Evolutionary conservation across 2,888 invertebrate species (phyloP).

Genomic region (Cyclophora punctaria): DNA sequence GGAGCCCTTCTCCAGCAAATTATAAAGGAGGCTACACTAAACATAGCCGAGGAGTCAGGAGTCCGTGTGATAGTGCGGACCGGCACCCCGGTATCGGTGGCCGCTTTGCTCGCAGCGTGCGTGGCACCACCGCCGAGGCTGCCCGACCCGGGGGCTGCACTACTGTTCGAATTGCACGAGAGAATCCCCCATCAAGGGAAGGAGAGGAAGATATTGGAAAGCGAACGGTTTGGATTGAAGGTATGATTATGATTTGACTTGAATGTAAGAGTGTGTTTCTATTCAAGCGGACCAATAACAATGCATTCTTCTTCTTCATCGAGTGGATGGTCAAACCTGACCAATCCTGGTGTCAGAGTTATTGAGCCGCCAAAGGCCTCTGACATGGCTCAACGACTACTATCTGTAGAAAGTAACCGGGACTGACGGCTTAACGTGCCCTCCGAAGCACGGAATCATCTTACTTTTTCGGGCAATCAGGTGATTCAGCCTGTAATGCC

Average conservation of each 20-base stretch:
- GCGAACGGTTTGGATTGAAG: slow-evolving; percentile 66
- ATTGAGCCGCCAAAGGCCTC: no score
- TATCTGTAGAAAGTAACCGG: no score
- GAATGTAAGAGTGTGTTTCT: neutral
- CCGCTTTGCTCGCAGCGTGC: slow-evolving; percentile 73
- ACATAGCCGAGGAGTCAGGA: slow-evolving; percentile 27
- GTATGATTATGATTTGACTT: slow-evolving; percentile 22
- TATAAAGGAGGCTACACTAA: slow-evolving; percentile 63
- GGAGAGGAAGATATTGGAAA: slow-evolving; percentile 51
- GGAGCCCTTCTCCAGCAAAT: slow-evolving; percentile 74
- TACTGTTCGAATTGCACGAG: slow-evolving; percentile 74
- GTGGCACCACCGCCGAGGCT: slow-evolving; percentile 73
- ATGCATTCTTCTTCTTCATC: no score
- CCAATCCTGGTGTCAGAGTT: no score
- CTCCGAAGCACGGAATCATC: no score
- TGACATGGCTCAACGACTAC: no score
- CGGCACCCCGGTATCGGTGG: slow-evolving; percentile 78
- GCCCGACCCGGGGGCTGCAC: slow-evolving; percentile 75
- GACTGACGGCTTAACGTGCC: no score
- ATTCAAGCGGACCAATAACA: no score
- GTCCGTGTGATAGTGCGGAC: slow-evolving; percentile 71
- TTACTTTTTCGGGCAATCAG: no score
- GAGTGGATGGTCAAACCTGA: no score
- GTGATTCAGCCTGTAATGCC: no score
- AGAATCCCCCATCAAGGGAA: slow-evolving; percentile 41